These are phyloP conservation scores for Megalonaias nervosa DNA, from an alignment of 1,140 invertebrate genomes.

Conservation along the genomic window DNA sequence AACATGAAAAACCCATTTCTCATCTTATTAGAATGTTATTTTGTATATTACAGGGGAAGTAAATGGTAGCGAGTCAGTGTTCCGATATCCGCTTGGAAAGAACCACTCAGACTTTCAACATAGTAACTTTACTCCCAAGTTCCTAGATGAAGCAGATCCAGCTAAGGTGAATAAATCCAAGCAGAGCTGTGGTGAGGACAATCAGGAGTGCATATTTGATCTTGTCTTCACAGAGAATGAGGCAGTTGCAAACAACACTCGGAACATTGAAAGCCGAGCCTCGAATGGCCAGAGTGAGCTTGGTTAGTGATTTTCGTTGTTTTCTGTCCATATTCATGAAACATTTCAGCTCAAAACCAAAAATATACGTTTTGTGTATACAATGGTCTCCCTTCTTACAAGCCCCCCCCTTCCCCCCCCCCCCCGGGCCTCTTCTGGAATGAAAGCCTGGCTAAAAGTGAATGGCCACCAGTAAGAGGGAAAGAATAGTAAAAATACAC, in stretches of 20 bases:
- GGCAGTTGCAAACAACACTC: slow-evolving; percentile 5
- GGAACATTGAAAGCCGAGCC: not conserved
- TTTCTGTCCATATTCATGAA: no score
- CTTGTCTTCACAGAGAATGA: slow-evolving; percentile 8
- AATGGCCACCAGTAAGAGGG: no score
- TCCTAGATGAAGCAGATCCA: slow-evolving; percentile 3
- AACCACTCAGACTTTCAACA: not conserved
- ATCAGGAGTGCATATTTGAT: slow-evolving; percentile 13
- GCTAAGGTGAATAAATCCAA: not conserved
- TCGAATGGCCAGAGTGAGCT: no score
- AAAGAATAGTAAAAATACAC: no score
- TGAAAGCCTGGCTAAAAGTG: no score
- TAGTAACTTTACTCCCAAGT: slow-evolving; percentile 5
- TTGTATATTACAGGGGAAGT: slow-evolving; percentile 8
- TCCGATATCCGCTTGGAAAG: not conserved
- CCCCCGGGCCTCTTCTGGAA: no score
- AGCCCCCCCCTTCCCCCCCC: no score
- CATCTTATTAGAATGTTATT: not conserved
- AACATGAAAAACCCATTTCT: not conserved
- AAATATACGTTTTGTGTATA: no score
- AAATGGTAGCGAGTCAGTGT: not conserved
- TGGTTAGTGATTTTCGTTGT: no score
- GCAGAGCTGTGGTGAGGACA: not conserved
- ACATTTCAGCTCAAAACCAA: no score
- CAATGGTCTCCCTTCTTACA: no score